Percentiles rank a stretch among this genome's conserved stretches.
Conservation (phyloP, 2,888 invertebrate species). For the Craniophora ligustri region DNA sequence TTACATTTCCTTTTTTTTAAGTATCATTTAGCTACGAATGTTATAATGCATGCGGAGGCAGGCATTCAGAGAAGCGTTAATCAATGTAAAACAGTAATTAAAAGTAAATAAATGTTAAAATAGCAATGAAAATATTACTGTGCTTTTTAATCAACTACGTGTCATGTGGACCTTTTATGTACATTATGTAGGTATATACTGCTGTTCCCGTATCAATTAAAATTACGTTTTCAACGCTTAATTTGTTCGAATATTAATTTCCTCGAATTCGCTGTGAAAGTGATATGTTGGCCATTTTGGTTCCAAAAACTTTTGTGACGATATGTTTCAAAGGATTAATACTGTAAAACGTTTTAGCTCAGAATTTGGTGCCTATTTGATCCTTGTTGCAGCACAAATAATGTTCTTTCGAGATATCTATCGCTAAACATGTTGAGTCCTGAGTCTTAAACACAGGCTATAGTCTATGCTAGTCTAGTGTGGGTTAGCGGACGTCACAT, state of each 20-base stretch:
- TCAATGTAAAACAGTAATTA: neutral
- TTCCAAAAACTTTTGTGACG: neutral
- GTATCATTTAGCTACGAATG: no score
- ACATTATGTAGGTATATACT: no score
- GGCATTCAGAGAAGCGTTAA: neutral
- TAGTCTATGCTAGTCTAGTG: no score
- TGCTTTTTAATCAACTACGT: constrained; percentile 13
- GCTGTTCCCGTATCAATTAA: constrained; percentile 31
- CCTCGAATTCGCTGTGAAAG: constrained; percentile 9
- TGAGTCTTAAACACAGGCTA: no score
- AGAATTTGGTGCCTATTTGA: no score
- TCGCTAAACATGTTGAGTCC: no score
- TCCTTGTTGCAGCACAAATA: no score
- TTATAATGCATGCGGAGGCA: no score
- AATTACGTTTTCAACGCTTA: constrained; percentile 35
- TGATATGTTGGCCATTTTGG: constrained; percentile 6
- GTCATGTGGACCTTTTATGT: constrained; percentile 2
- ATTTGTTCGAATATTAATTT: constrained; percentile 47
- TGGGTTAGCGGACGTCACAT: no score
- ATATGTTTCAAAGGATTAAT: neutral
- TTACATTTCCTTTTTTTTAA: no score
- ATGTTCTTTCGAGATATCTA: no score
- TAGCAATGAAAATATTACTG: neutral
- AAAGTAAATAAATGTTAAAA: constrained; percentile 4
- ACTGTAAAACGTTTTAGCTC: neutral